These are phyloP conservation scores for Gonocerus acuteangulatus DNA, from an alignment of 2,888 invertebrate species.

Conservation along the genomic window DNA sequence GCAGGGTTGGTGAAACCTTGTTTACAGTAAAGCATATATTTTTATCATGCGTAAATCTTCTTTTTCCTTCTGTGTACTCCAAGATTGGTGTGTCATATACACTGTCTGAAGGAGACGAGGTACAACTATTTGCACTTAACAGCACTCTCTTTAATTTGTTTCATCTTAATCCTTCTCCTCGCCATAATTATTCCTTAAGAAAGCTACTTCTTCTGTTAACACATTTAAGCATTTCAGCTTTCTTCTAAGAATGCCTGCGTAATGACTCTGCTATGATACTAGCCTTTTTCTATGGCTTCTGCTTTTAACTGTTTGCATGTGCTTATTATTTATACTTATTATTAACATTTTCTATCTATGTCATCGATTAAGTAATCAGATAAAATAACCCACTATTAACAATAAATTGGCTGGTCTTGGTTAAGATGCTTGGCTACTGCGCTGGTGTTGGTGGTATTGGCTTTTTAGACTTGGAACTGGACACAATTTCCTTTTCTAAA, in stretches of 20 bases:
- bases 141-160: background rate
- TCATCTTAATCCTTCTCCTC: background rate
- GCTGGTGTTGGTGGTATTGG: conserved; percentile 32
- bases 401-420: conserved; percentile 36
- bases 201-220: background rate
- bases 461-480: conserved; percentile 31
- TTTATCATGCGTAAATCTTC: no score
- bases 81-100: no score
- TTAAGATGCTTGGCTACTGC: conserved; percentile 36
- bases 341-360: background rate
- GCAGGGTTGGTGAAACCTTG: conserved; percentile 5
- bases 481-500: conserved; percentile 18
- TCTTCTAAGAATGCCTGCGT: conserved; percentile 12
- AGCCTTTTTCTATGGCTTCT: conserved; percentile 7
- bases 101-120: no score
- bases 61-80: no score
- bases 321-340: conserved; percentile 12
- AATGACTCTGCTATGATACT: background rate
- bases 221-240: background rate
- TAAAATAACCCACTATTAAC: conserved; percentile 21
- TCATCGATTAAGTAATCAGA: conserved; percentile 11
- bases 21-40: background rate
- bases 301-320: conserved; percentile 19
- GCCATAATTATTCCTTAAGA: background rate
- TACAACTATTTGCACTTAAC: background rate